phyloP scores from a whole-genome alignment of 2,888 invertebrate genomes.

The Clostera curtula region DNA sequence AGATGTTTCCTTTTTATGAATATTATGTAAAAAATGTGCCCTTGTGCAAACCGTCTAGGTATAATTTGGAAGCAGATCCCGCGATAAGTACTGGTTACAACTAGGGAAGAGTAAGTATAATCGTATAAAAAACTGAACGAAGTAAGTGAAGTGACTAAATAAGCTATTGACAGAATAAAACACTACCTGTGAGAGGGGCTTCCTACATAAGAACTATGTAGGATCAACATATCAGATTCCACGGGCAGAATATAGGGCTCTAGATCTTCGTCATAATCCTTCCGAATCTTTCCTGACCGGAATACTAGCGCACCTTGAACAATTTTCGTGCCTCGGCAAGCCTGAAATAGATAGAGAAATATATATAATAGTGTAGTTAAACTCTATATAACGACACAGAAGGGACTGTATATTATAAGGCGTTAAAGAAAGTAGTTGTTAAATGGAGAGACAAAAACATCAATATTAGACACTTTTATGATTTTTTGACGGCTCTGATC shows the following conservation, averaged over 20 bases:
- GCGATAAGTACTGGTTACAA: too few relatives aligned
- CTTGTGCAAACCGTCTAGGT: too few relatives aligned
- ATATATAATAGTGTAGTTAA: neutral
- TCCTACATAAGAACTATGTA: constrained; percentile 54
- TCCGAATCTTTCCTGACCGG: constrained; percentile 25
- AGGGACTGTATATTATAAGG: too few relatives aligned
- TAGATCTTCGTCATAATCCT: constrained; percentile 36
- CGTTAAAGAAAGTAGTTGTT: too few relatives aligned
- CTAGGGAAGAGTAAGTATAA: neutral
- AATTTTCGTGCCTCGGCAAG: constrained; percentile 45
- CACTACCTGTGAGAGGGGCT: constrained; percentile 45
- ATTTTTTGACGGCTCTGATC: too few relatives aligned
- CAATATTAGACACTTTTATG: too few relatives aligned
- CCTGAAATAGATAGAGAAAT: constrained; percentile 29
- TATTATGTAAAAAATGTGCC: too few relatives aligned
- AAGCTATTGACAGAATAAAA: neutral
- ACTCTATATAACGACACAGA: neutral
- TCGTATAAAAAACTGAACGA: neutral
- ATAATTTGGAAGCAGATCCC: too few relatives aligned
- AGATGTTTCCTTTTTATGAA: too few relatives aligned
- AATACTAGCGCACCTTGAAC: constrained; percentile 30
- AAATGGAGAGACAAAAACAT: too few relatives aligned
- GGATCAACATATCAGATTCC: constrained; percentile 49
- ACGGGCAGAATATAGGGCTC: constrained; percentile 52
- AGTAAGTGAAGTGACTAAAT: neutral